Evolutionary conservation across 2,888 invertebrate genomes (phyloP).

Genomic region (Resseliella maxima): DNA sequence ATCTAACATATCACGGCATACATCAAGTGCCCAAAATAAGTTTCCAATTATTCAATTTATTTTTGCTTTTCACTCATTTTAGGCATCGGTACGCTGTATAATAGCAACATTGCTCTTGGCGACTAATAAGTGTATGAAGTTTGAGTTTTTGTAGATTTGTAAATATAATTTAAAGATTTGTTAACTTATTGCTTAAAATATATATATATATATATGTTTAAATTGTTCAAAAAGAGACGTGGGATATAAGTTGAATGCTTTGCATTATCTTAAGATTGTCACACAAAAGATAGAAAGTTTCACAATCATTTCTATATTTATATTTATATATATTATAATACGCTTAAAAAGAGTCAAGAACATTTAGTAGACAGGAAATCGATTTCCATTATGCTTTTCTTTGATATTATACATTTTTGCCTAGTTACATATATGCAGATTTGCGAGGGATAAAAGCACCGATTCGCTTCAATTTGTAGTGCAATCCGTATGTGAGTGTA

Average conservation of each 20-base stretch:
- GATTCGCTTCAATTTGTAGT: not conserved
- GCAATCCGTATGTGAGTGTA: not conserved
- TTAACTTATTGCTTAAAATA: conserved; percentile 49
- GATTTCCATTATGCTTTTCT: not conserved
- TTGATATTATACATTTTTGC: not conserved
- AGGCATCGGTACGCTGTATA: not conserved
- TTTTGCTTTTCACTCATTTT: not conserved
- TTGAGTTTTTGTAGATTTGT: not conserved
- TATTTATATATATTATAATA: not conserved
- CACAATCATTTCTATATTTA: not conserved
- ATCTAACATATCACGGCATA: conserved; percentile 37
- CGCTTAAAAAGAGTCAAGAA: not conserved
- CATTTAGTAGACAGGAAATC: not conserved
- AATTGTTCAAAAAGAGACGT: conserved; percentile 36
- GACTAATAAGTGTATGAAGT: not conserved
- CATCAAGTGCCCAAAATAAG: not conserved
- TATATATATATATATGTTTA: no score
- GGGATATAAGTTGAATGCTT: not conserved
- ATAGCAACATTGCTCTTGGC: not conserved
- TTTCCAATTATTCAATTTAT: not conserved
- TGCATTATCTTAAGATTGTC: conserved; percentile 25
- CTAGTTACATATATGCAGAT: conserved; percentile 2
- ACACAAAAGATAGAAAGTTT: conserved; percentile 36
- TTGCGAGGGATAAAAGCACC: no score
- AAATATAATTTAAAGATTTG: not conserved